phyloP scores from a whole-genome alignment of 2,888 invertebrate species.

The Cephus pulcher region DNA sequence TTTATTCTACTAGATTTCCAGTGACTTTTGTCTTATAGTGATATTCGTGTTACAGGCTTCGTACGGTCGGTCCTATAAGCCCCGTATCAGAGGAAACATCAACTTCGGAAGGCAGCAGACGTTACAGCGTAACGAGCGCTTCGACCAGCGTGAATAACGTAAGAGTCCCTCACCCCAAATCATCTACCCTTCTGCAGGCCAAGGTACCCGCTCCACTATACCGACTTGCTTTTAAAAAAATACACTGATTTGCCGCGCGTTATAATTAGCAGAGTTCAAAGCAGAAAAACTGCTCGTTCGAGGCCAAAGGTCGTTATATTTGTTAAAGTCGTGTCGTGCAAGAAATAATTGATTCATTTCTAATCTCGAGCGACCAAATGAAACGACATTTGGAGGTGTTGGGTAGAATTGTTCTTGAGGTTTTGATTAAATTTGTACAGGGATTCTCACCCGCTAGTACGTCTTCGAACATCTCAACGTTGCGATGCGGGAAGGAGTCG shows the following conservation, averaged over 20 bases:
- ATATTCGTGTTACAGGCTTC: conserved; percentile 45
- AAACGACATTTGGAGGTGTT: background rate
- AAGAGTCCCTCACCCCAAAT: conserved; percentile 51
- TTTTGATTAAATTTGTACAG: conserved; percentile 32
- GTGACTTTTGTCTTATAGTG: background rate
- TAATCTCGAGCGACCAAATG: background rate
- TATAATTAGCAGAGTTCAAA: background rate
- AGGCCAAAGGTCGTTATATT: background rate
- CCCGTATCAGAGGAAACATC: conserved; percentile 51
- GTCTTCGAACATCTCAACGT: conserved; percentile 51
- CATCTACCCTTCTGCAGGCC: conserved; percentile 47
- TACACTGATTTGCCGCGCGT: background rate
- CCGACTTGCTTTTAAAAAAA: conserved; percentile 3
- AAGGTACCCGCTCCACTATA: conserved; percentile 42
- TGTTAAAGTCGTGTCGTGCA: background rate
- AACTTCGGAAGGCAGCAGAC: conserved; percentile 50
- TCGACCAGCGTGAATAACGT: conserved; percentile 57
- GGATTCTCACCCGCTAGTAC: conserved; percentile 55
- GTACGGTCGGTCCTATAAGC: conserved; percentile 52
- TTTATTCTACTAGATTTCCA: background rate
- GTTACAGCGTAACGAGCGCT: conserved; percentile 50
- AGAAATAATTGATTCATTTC: background rate
- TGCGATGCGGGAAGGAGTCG: conserved; percentile 69
- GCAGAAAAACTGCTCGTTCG: background rate
- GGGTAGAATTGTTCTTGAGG: background rate